A percentile compares a stretch with the other conserved stretches of the same genome.
Conservation (phyloP, 2,888 invertebrate genomes). For the Scaptomyza caliginosa region DNA sequence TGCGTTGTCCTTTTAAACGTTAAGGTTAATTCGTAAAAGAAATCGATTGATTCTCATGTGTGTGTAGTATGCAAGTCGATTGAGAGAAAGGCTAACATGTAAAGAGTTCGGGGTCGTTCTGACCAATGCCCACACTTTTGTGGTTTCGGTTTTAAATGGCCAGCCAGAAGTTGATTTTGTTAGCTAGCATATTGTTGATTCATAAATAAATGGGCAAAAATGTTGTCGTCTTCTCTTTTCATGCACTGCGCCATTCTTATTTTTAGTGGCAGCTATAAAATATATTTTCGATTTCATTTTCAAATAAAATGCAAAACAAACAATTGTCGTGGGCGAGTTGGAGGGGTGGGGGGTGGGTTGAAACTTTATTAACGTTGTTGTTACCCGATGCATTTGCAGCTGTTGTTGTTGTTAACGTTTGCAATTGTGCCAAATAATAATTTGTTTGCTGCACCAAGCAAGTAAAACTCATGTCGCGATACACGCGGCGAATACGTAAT, state of each 20-base stretch:
- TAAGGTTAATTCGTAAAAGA: slow-evolving; percentile 44
- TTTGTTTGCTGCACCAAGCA: slow-evolving; percentile 12
- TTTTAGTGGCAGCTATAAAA: slow-evolving; percentile 63
- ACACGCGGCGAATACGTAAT: slow-evolving; percentile 64
- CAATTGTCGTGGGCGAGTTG: no score
- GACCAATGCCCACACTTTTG: slow-evolving; percentile 57
- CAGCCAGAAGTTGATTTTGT: slow-evolving; percentile 13
- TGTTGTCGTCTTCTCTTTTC: not conserved
- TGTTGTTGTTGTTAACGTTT: slow-evolving; percentile 54
- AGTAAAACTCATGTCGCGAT: slow-evolving; percentile 26
- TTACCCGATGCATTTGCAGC: slow-evolving; percentile 52
- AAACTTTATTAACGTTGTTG: slow-evolving; percentile 48
- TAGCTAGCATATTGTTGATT: not conserved
- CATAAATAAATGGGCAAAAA: slow-evolving; percentile 4
- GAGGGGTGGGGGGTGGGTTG: no score
- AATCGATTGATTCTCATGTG: slow-evolving; percentile 62
- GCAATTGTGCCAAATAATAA: slow-evolving; percentile 41
- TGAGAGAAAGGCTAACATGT: slow-evolving; percentile 3
- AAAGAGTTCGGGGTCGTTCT: slow-evolving; percentile 27
- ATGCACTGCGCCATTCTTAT: slow-evolving; percentile 54
- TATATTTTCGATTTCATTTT: slow-evolving; percentile 36
- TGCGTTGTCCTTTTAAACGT: slow-evolving; percentile 39
- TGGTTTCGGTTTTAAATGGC: slow-evolving; percentile 41
- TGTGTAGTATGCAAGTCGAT: slow-evolving; percentile 6
- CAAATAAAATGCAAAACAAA: slow-evolving; percentile 28